phyloP scores from a whole-genome alignment of 2,888 invertebrate genomes.

The Scaeva pyrastri region DNA sequence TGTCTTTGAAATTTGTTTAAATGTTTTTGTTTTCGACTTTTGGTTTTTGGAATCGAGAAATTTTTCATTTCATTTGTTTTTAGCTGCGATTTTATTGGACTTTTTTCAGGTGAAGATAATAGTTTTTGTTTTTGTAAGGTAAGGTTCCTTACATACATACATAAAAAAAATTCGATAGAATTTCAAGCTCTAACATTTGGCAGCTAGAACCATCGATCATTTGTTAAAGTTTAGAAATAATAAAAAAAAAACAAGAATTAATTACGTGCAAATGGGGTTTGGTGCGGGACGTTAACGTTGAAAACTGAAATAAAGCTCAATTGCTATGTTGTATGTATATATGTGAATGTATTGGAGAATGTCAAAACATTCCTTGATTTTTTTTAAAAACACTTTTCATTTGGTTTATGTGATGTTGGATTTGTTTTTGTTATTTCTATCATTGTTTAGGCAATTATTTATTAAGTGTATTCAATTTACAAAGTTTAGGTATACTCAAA shows the following conservation, averaged over 20 bases:
- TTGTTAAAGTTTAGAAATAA: conserved; percentile 59
- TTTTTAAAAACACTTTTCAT: conserved; percentile 45
- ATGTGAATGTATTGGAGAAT: conserved; percentile 22
- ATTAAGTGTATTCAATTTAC: background rate
- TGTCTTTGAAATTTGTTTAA: conserved; percentile 35
- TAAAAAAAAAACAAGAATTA: too few species aligned
- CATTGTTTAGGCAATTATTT: background rate
- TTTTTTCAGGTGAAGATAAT: conserved; percentile 51
- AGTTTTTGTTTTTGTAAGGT: conserved; percentile 3
- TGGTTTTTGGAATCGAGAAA: conserved; percentile 1
- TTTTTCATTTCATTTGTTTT: conserved; percentile 21
- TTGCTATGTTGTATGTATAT: conserved; percentile 44
- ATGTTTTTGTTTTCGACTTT: conserved; percentile 11
- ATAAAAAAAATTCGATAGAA: conserved; percentile 51
- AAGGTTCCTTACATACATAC: conserved; percentile 3
- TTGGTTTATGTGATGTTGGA: background rate
- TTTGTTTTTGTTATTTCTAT: background rate
- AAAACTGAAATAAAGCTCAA: conserved; percentile 40
- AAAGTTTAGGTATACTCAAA: background rate
- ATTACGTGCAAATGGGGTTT: conserved; percentile 53
- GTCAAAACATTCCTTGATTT: conserved; percentile 58
- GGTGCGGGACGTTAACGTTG: conserved; percentile 50
- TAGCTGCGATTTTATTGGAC: conserved; percentile 43
- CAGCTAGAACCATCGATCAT: conserved; percentile 60
- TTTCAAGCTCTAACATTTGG: conserved; percentile 40